A percentile compares a stretch with the other conserved stretches of the same genome.
phyloP scores from a whole-genome alignment of 2,888 invertebrate genomes.

The Pristionchus fissidentatus region DNA sequence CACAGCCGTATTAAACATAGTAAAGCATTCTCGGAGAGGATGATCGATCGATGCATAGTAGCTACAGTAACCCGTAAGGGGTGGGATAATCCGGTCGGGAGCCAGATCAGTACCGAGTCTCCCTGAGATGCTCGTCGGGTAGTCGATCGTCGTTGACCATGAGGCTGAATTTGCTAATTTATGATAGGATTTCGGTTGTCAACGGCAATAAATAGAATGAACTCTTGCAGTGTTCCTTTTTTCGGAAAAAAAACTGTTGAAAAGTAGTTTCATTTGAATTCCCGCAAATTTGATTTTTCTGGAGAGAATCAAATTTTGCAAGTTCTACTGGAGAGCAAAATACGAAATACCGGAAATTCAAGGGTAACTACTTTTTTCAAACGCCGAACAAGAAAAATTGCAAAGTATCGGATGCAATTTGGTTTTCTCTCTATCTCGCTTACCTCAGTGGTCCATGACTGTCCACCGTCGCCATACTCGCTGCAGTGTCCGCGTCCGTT shows the following conservation, averaged over 20 bases:
- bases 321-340: too few relatives aligned
- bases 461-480: conserved; percentile 56
- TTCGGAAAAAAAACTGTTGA: too few relatives aligned
- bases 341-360: too few relatives aligned
- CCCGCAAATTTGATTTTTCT: background rate
- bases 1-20: background rate
- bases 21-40: conserved; percentile 26
- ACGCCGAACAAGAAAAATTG: too few relatives aligned
- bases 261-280: background rate
- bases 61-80: conserved; percentile 14
- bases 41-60: conserved; percentile 36
- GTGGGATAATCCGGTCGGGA: background rate
- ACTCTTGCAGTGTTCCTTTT: too few relatives aligned
- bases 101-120: conserved; percentile 12
- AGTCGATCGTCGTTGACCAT: conserved; percentile 42
- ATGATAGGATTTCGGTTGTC: too few relatives aligned
- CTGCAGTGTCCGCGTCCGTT: conserved; percentile 19
- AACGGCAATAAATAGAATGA: too few relatives aligned
- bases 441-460: conserved; percentile 72
- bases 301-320: too few relatives aligned
- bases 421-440: conserved; percentile 56
- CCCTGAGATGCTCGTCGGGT: conserved; percentile 26
- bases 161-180: too few relatives aligned
- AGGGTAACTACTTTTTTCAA: too few relatives aligned
- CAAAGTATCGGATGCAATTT: background rate